Base-by-base conservation (phyloP, 2,888 invertebrate genomes). In the Epinotia demarniana region DNA sequence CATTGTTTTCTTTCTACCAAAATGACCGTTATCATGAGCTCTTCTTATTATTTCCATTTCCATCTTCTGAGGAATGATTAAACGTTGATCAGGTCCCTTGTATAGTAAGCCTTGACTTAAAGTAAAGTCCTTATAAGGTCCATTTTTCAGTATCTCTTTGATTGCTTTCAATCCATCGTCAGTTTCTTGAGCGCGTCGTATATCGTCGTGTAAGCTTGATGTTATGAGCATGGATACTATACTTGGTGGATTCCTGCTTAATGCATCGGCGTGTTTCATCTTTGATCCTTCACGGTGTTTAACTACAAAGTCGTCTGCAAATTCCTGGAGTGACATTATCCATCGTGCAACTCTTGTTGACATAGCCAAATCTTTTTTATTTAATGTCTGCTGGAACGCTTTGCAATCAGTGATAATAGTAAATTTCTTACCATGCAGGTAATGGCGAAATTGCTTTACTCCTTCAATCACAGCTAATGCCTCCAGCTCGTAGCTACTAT, bases 331-430 rank as follows among this genome's bases (percentile, higher is more conserved):
- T 3, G 13, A 5, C 5, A 64, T 4, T 46, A 64, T 18, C 64
- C 64, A 64, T 18, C 64, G 8, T 49, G 64, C 64, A 5, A 64
- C 64, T 27, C 46, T 23, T 16, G 64, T 46, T 16, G 49, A 49
- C 16, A 64, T 13, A 18, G 62, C 62, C 9, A 62, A 57, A 3
- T 60, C 60, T 27, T 60, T 69, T 8, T 68, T 68, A 11, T 39
- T 67, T 5, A 67, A 8, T 5, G 67, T 67, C 55, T 27, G 27
- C 19, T 67, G 39, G 18, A 67, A 67, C 3, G 67, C 67, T 39
- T 57, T 49, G 11, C 64, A 64, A 19, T 64, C 64, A 11, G 63
- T 64, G 0, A 64, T 12, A 5, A 64, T 16, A 3, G 57, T 67
- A 3, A 67, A 67, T 2, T 67, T 39, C 18, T 13, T 57, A 6